Conservation (phyloP, 2,888 invertebrate genomes). For the Ceratothoa steindachneri region DNA sequence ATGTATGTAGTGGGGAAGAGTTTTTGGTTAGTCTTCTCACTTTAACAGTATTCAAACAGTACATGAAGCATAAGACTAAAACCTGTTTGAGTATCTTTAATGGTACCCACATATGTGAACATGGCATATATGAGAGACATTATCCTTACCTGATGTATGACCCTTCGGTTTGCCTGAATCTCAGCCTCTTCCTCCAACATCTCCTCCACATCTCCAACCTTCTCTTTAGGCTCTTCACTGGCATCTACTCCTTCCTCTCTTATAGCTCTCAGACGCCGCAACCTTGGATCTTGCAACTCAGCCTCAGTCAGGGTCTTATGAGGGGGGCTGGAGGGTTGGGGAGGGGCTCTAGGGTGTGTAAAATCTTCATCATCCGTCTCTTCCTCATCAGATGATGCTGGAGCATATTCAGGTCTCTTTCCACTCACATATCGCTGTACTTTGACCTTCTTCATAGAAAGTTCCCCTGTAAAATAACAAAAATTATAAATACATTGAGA, state of each 20-base stretch:
- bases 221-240: not conserved
- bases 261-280: slow-evolving; percentile 35
- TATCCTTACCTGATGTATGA: slow-evolving; percentile 37
- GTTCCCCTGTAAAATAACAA: slow-evolving; percentile 67
- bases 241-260: not conserved
- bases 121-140: too few relatives aligned
- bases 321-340: slow-evolving; percentile 24
- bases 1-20: too few relatives aligned
- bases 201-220: slow-evolving; percentile 17
- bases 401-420: slow-evolving; percentile 93
- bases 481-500: too few relatives aligned
- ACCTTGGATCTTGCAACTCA: slow-evolving; percentile 42
- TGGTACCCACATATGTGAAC: too few relatives aligned
- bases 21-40: too few relatives aligned
- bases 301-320: slow-evolving; percentile 41
- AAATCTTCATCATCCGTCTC: slow-evolving; percentile 56
- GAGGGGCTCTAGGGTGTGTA: slow-evolving; percentile 51
- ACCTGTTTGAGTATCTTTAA: too few relatives aligned
- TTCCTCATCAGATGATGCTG: slow-evolving; percentile 76
- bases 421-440: slow-evolving; percentile 97
- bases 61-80: too few relatives aligned
- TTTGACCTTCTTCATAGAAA: slow-evolving; percentile 99
- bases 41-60: too few relatives aligned
- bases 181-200: slow-evolving; percentile 28
- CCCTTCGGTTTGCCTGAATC: slow-evolving; percentile 16